Conservation (phyloP, 2,888 invertebrate genomes). For the Eretmocerus hayati region DNA sequence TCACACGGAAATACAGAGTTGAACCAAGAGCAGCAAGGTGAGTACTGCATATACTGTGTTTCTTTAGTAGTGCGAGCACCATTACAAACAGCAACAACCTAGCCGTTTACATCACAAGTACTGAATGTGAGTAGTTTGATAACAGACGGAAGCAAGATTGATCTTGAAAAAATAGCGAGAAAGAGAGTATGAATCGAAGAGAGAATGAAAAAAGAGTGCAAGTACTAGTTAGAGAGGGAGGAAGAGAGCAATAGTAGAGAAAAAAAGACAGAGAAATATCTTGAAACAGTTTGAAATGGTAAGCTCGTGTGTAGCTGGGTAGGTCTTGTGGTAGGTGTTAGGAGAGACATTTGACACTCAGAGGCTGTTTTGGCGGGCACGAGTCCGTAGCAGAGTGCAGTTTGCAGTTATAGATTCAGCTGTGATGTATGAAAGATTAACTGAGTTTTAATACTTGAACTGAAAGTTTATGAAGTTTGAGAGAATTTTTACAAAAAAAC, state of each 20-base stretch:
- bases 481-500: slow-evolving; percentile 15
- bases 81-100: slow-evolving; percentile 49
- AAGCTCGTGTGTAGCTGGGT: slow-evolving; percentile 48
- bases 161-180: slow-evolving; percentile 13
- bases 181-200: slow-evolving; percentile 21
- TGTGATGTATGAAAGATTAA: slow-evolving; percentile 39
- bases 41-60: slow-evolving; percentile 33
- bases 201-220: too few species aligned
- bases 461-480: slow-evolving; percentile 9
- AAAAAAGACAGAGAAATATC: slow-evolving; percentile 37
- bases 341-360: slow-evolving; percentile 45
- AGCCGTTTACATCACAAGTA: slow-evolving; percentile 45
- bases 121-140: slow-evolving; percentile 37
- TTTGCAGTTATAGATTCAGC: slow-evolving; percentile 40
- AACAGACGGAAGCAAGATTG: slow-evolving; percentile 20
- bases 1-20: slow-evolving; percentile 42
- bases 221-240: slow-evolving; percentile 24
- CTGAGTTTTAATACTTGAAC: slow-evolving; percentile 17
- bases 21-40: slow-evolving; percentile 46
- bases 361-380: slow-evolving; percentile 35
- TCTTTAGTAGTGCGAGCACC: slow-evolving; percentile 46
- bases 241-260: slow-evolving; percentile 11
- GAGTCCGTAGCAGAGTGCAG: slow-evolving; percentile 43
- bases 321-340: slow-evolving; percentile 45
- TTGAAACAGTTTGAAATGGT: slow-evolving; percentile 47